phyloP scores from a whole-genome alignment of 2,113 vertebrate species.

The Percina caprodes region DNA sequence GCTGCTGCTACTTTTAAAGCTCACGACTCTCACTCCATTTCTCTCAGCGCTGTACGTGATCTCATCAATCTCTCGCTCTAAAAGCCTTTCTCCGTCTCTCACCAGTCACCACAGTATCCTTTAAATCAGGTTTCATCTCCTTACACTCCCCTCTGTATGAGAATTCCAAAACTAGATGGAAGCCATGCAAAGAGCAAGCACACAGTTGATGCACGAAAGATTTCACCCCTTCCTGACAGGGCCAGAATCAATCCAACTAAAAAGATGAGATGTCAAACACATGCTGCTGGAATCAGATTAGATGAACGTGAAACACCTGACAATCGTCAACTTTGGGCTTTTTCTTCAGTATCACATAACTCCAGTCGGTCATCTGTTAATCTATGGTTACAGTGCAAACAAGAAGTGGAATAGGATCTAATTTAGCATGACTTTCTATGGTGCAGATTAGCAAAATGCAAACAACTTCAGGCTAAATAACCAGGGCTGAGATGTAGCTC shows the following conservation, averaged over 20 bases:
- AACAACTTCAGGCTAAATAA: not conserved
- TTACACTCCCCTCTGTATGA: not conserved
- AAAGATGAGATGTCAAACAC: not conserved
- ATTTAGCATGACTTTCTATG: not conserved
- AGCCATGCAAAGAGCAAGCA: not conserved
- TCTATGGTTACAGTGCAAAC: not conserved
- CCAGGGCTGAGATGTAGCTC: not conserved
- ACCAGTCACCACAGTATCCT: not conserved
- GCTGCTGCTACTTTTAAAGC: slow-evolving; percentile 60
- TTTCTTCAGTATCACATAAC: not conserved
- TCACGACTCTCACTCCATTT: slow-evolving; percentile 31
- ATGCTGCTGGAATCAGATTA: not conserved
- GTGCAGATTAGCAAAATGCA: not conserved
- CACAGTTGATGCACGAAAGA: not conserved
- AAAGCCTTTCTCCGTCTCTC: slow-evolving; percentile 21
- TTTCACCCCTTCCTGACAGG: not conserved
- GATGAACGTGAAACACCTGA: not conserved
- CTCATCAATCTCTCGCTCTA: slow-evolving; percentile 45
- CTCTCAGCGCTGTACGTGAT: slow-evolving; percentile 28
- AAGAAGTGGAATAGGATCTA: not conserved
- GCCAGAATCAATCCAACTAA: not conserved
- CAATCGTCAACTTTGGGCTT: not conserved
- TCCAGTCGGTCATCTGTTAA: not conserved
- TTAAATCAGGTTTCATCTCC: slow-evolving; percentile 29
- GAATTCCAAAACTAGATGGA: slow-evolving; percentile 10